A percentile compares a stretch with the other conserved stretches of the same genome.
Conservation (phyloP, 2,113 vertebrate species). For the Charadrius vociferus region DNA sequence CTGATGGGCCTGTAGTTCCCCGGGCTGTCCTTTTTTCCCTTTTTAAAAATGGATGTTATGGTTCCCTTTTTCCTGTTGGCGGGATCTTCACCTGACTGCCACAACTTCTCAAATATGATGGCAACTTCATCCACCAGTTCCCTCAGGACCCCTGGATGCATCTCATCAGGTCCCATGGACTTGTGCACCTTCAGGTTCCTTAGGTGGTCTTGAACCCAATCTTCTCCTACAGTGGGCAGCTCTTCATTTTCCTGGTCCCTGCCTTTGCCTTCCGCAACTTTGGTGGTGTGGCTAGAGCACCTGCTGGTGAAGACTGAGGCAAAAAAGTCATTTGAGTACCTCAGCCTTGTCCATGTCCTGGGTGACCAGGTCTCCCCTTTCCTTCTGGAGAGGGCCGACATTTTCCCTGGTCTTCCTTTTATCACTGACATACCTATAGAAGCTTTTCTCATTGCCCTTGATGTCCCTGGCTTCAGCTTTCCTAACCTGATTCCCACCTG, state of each 20-base stretch:
- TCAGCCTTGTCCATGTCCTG: neutral
- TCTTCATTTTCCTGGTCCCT: neutral
- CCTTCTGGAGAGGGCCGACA: neutral
- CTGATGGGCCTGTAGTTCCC: neutral
- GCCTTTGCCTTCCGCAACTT: neutral
- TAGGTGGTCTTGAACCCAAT: neutral
- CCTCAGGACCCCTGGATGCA: neutral
- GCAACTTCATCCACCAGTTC: neutral
- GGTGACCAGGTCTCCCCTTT: neutral
- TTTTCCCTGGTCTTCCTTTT: neutral
- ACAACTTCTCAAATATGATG: no score
- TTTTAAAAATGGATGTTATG: no score
- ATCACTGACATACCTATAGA: no score
- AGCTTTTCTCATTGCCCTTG: no score
- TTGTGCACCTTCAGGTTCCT: neutral
- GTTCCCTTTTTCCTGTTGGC: no score
- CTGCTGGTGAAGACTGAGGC: neutral
- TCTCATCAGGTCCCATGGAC: neutral
- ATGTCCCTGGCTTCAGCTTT: no score
- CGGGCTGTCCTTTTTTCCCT: no score
- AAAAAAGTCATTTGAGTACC: neutral
- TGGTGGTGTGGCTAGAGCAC: neutral
- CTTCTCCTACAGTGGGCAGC: neutral
- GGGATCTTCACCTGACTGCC: no score
- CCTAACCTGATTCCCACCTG: neutral